Evolutionary conservation across 1,140 invertebrate genomes (phyloP), one percentile per base, ranked within the genome.

Genomic region (Rhynchophorus ferrugineus): DNA sequence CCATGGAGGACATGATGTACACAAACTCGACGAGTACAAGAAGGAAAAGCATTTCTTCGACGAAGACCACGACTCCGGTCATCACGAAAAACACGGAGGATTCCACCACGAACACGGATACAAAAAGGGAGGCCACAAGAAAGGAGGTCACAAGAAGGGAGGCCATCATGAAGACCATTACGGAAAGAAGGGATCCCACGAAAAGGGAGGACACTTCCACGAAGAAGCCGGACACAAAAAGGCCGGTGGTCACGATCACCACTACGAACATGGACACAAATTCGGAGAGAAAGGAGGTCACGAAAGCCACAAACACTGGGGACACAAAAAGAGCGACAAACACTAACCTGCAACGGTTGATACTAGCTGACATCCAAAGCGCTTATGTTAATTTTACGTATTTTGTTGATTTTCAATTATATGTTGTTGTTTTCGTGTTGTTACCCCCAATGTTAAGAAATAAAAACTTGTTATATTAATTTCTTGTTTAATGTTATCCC

Each of bases 11-110:
- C 82, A 84, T 61, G 79, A 83, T 56, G 74, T 83, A 1, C 79
- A 84, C 62, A 83, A 85, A 58, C 65, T 82, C 47, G 82, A 85
- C 67, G 82, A 84, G 61, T 84, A 74, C 66, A 82, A 83, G 61
- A 85, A 84, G 60, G 77, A 83, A 49, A 82, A 83, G 50, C 78
- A 84, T 62, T 81, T 80, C 72, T 80, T 78, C 68, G 78, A 80
- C 58, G 79, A 81, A 64, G 75, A 80, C 60, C 78, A 81, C 63
- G 77, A 80, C 56, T 73, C 71, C 51, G 79, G 78, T 34, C 77
- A 78, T 52, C 78, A 82, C 56, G 73, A 78, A 56, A 81, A 82
- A 57, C 73, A 78, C 44, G 78, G 78, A 21, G 71, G 72, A 1
- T 71, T 77, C 61, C 77, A 82, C 54, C 73, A 82, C 46, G 74